These are phyloP conservation scores for Myotis lucifugus DNA, from an alignment of 2,113 vertebrate genomes.

Conservation along the genomic window DNA sequence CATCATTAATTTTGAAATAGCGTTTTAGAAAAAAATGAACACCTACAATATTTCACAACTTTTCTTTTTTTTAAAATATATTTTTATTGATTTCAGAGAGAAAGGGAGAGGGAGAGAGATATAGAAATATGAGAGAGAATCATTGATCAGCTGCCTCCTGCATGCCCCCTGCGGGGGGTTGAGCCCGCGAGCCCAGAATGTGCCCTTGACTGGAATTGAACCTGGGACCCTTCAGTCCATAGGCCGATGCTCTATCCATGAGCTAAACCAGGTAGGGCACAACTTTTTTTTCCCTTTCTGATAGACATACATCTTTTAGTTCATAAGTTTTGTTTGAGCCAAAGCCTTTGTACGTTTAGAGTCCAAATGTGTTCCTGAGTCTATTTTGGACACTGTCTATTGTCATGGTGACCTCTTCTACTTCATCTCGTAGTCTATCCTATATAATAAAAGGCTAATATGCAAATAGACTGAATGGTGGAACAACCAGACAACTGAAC, in stretches of 20 bases:
- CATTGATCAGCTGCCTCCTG: too few species aligned
- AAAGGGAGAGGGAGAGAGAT: too few species aligned
- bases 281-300: not conserved
- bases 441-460: conserved; percentile 27
- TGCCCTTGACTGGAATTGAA: too few species aligned
- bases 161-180: too few species aligned
- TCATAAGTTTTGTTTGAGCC: not conserved
- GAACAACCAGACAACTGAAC: too few species aligned
- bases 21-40: conserved; percentile 26
- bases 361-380: not conserved
- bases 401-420: not conserved
- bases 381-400: not conserved
- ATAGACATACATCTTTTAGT: not conserved
- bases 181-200: too few species aligned
- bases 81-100: too few species aligned
- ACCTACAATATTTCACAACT: not conserved
- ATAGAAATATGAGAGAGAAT: too few species aligned
- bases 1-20: conserved; percentile 2
- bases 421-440: not conserved
- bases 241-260: too few species aligned
- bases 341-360: not conserved
- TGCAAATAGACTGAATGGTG: too few species aligned
- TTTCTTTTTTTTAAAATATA: not conserved
- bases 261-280: too few species aligned
- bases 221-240: too few species aligned